Base-by-base conservation (phyloP, 1,140 invertebrate genomes). In the Drosophila parabipectinata region DNA sequence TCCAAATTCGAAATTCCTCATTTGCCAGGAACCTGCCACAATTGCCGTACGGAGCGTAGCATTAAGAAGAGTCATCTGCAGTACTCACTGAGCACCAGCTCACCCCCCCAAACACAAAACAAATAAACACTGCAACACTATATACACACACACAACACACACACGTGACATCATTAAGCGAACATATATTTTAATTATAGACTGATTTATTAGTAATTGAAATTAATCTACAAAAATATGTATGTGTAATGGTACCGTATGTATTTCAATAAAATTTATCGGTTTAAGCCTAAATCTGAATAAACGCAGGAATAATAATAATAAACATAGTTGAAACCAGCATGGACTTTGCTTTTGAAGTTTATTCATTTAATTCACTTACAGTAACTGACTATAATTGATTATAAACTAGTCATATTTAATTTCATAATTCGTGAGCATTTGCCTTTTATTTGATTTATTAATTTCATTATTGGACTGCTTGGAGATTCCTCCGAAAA, bases 181-280 rank as follows among this genome's bases (percentile, higher is more conserved):
- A 88, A 88, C 79, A 88, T 88, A 89, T 87, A 88, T 88, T 88
- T 88, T 88, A 88, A 88, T 88, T 89, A 88, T 88, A 88, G 83
- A 88, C 83, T 88, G 83, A 88, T 88, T 88, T 88, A 88, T 83
- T 88, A 88, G 83, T 89, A 88, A 89, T 88, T 88, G 84, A 88
- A 88, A 88, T 88, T 88, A 87, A 87, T 87, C 75, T 87, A 88
- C 72, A 88, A 88, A 88, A 88, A 88, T 77, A 77, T 77, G 26
- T 69, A 77, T 77, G 74, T 77, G 72, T 77, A 76, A 77, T 69
- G 62, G 73, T 68, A 77, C 73, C 73, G 73, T 77, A 76, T 76
- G 72, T 77, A 77, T 77, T 77, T 77, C 62, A 77, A 77, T 77
- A 77, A 67, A 77, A 69, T 69, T 68, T 77, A 77, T 75, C 63